These are phyloP conservation scores for Lordiphosa mommai DNA, from an alignment of 1,140 invertebrate genomes.

Conservation along the genomic window DNA sequence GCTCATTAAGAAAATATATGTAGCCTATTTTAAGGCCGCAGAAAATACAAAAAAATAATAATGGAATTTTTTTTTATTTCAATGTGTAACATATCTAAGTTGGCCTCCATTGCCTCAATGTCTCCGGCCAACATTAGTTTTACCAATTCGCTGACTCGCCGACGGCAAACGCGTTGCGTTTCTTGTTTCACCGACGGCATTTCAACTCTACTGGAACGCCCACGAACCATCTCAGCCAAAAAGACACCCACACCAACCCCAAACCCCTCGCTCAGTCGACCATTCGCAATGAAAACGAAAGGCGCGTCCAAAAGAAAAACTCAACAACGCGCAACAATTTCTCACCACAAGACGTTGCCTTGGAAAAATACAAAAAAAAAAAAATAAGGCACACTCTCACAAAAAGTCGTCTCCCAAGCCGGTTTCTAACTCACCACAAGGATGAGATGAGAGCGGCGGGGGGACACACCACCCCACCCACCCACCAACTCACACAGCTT, in stretches of 20 bases:
- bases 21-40: no score
- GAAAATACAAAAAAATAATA: no score
- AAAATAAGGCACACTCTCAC: not conserved
- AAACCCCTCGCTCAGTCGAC: not conserved
- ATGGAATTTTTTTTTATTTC: no score
- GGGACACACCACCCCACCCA: not conserved
- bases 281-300: constrained; percentile 64
- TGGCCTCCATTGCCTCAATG: not conserved
- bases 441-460: constrained; percentile 20
- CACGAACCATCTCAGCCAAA: not conserved
- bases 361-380: constrained; percentile 36
- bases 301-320: constrained; percentile 38
- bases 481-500: constrained; percentile 16
- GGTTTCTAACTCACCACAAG: constrained; percentile 68
- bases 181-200: constrained; percentile 56
- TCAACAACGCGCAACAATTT: constrained; percentile 69
- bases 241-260: not conserved
- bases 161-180: constrained; percentile 37
- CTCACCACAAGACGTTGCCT: constrained; percentile 67
- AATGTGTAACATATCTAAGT: no score
- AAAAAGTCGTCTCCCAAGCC: constrained; percentile 19
- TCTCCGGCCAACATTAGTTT: not conserved
- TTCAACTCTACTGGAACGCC: constrained; percentile 13
- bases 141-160: constrained; percentile 23
- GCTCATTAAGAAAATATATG: no score